phyloP scores from a whole-genome alignment of 2,113 vertebrate species.

The Siniperca chuatsi region DNA sequence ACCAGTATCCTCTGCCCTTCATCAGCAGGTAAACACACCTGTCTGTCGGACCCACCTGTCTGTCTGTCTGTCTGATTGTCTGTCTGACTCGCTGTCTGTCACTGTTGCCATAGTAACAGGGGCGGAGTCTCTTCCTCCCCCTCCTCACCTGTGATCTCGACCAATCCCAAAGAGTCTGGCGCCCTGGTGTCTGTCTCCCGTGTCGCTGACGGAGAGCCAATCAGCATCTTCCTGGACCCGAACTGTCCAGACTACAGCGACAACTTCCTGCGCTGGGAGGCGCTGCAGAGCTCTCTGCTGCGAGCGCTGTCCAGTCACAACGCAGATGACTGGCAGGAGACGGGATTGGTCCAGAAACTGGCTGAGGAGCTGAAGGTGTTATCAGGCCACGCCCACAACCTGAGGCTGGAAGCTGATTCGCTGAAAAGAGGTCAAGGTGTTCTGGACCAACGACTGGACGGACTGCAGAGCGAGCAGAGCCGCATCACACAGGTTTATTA shows the following conservation, averaged over 20 bases:
- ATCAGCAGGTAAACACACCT: slow-evolving; percentile 58
- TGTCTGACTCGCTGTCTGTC: background rate
- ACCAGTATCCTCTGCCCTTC: slow-evolving; percentile 65
- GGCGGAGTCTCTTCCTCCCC: slow-evolving; percentile 78
- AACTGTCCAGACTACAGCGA: slow-evolving; percentile 90
- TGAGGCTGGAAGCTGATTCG: slow-evolving; percentile 85
- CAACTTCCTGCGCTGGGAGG: slow-evolving; percentile 88
- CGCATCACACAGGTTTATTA: slow-evolving; percentile 79
- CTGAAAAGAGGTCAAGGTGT: slow-evolving; percentile 88
- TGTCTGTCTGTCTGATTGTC: background rate
- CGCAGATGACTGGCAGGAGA: slow-evolving; percentile 79
- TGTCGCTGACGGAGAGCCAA: slow-evolving; percentile 86
- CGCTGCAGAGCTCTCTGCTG: slow-evolving; percentile 88
- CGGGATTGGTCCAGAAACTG: slow-evolving; percentile 84
- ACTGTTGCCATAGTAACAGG: slow-evolving; percentile 80
- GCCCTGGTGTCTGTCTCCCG: slow-evolving; percentile 92
- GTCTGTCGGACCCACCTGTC: background rate
- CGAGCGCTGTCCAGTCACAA: slow-evolving; percentile 83
- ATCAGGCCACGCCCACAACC: slow-evolving; percentile 80
- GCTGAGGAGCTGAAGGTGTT: slow-evolving; percentile 89
- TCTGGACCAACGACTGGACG: slow-evolving; percentile 88
- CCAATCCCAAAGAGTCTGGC: slow-evolving; percentile 88
- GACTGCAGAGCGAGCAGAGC: slow-evolving; percentile 90
- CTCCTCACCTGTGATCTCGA: slow-evolving; percentile 89
- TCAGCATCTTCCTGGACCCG: slow-evolving; percentile 95